A percentile compares a stretch with the other conserved stretches of the same genome.
Evolutionary conservation across 2,797 vertebrate genomes (phyloP).

Genomic region (Myotis pilosus): DNA sequence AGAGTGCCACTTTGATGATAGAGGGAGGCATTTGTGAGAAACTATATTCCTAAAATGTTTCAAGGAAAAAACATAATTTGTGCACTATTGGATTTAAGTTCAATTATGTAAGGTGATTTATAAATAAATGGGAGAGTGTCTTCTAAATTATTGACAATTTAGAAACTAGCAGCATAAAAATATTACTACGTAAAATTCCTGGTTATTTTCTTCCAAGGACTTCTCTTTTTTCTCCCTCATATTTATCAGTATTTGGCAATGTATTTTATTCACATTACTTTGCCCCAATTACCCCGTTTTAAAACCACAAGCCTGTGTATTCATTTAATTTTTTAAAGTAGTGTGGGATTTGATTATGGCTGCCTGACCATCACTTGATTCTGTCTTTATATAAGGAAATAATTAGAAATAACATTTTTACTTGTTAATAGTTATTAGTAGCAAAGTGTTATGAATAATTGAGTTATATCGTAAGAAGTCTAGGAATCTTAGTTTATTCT

Average conservation of each 20-base stretch:
- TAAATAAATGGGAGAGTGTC: constrained; percentile 55
- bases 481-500: background rate
- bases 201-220: background rate
- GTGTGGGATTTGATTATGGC: background rate
- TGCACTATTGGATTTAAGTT: constrained; percentile 64
- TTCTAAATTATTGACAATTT: background rate
- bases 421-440: background rate
- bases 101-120: background rate
- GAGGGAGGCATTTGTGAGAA: constrained; percentile 75
- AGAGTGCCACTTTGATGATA: constrained; percentile 72
- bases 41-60: constrained; percentile 74
- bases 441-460: background rate
- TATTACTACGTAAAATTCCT: background rate
- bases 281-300: background rate
- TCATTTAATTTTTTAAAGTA: background rate
- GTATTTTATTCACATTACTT: background rate
- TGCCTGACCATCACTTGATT: background rate
- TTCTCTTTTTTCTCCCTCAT: background rate
- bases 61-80: constrained; percentile 70
- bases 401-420: background rate
- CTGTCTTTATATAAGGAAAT: background rate
- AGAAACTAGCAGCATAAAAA: background rate
- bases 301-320: background rate
- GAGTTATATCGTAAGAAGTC: background rate
- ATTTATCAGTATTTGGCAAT: background rate